These are phyloP conservation scores for Dolichomitus sp. DNA, from an alignment of 2,888 invertebrate genomes.

Conservation along the genomic window DNA sequence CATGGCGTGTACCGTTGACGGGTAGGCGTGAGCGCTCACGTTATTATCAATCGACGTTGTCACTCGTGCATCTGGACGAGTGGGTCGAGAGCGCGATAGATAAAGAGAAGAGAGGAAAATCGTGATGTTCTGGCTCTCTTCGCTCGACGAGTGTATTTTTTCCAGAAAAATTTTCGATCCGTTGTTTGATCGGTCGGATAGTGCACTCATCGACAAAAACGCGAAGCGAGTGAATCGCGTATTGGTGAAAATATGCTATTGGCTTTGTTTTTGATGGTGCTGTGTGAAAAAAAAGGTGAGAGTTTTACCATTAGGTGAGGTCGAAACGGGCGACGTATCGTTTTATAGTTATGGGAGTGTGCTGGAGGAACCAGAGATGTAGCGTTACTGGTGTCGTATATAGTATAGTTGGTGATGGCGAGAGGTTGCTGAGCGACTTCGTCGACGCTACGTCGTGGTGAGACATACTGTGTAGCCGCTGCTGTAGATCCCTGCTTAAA, in stretches of 20 bases:
- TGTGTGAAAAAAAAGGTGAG: constrained; percentile 54
- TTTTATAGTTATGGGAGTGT: constrained; percentile 64
- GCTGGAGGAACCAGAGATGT: constrained; percentile 32
- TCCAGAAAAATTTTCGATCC: constrained; percentile 30
- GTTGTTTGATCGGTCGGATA: constrained; percentile 42
- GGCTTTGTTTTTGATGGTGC: constrained; percentile 64
- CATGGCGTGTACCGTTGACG: constrained; percentile 53
- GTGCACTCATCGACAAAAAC: constrained; percentile 42
- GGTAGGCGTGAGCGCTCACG: constrained; percentile 69
- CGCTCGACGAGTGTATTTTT: constrained; percentile 39
- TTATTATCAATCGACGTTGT: constrained; percentile 81
- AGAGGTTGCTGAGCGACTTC: constrained; percentile 53
- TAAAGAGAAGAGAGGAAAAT: constrained; percentile 26
- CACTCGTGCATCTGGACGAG: constrained; percentile 54
- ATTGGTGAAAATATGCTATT: constrained; percentile 42
- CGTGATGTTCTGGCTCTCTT: constrained; percentile 29
- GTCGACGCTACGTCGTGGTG: constrained; percentile 69
- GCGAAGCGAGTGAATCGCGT: constrained; percentile 36
- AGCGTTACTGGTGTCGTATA: constrained; percentile 44
- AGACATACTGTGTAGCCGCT: constrained; percentile 72
- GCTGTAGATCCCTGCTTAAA: constrained; percentile 82
- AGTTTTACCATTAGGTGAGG: constrained; percentile 64
- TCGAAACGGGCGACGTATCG: constrained; percentile 60
- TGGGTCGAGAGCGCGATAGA: constrained; percentile 32
- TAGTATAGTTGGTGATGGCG: constrained; percentile 24